Evolutionary conservation across 1,140 invertebrate genomes (phyloP).

Genomic region (Hyles euphorbiae): DNA sequence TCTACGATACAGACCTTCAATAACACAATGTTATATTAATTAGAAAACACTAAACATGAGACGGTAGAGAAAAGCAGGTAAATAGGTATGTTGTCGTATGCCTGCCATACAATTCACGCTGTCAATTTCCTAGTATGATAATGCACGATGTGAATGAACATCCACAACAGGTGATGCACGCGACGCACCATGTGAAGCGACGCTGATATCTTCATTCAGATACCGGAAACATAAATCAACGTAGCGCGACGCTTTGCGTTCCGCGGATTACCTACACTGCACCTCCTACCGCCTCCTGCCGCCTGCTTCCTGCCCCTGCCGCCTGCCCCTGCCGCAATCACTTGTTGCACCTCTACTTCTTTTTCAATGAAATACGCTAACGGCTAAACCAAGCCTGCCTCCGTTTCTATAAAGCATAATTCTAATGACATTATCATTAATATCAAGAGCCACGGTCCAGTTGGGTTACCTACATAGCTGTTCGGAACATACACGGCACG

Average conservation of each 20-base stretch:
- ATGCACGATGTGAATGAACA: conserved; percentile 51
- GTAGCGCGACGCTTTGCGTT: conserved; percentile 38
- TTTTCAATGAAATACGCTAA: no score
- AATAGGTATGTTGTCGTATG: conserved; percentile 17
- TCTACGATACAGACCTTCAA: neutral
- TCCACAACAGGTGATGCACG: conserved; percentile 36
- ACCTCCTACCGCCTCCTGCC: conserved; percentile 8
- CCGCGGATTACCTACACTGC: conserved; percentile 11
- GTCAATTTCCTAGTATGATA: conserved; percentile 36
- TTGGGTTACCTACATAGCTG: neutral
- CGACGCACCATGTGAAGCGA: conserved; percentile 43
- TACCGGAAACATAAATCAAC: conserved; percentile 68
- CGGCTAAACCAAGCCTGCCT: neutral
- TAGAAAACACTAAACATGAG: no score
- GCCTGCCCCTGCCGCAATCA: conserved; percentile 20
- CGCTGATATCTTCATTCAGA: conserved; percentile 67
- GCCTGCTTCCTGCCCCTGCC: conserved; percentile 11
- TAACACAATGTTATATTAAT: no score
- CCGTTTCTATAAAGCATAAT: neutral
- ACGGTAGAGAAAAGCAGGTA: neutral
- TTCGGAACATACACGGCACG: neutral
- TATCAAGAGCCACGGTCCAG: conserved; percentile 1
- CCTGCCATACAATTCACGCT: conserved; percentile 25
- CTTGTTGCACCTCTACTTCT: neutral
- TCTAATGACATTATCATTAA: conserved; percentile 1